Conservation (phyloP, 2,797 vertebrate genomes). For the Falco berigora region DNA sequence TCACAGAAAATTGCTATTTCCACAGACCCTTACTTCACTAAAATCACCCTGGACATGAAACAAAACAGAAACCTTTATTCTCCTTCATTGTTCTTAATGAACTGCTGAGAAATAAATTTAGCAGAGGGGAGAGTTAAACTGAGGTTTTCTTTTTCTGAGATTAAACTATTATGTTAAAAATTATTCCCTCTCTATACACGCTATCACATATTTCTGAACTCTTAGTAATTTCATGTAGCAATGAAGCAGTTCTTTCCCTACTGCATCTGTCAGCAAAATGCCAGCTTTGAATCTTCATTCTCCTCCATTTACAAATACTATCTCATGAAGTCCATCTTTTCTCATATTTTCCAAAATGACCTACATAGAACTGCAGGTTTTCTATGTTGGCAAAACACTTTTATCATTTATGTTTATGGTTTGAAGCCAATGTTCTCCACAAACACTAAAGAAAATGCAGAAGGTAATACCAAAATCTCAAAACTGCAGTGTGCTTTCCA, state of each 20-base stretch:
- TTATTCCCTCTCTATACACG: background rate
- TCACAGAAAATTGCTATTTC: background rate
- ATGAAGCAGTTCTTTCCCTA: background rate
- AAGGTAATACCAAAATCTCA: background rate
- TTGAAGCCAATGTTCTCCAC: background rate
- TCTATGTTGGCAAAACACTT: background rate
- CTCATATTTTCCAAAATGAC: background rate
- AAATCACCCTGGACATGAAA: background rate
- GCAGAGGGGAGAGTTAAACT: background rate
- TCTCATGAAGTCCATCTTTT: background rate
- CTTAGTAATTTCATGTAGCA: background rate
- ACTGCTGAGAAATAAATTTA: background rate
- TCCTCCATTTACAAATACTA: background rate
- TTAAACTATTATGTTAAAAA: background rate
- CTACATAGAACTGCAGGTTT: background rate
- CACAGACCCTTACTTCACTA: background rate
- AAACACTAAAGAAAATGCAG: background rate
- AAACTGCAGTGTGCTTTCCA: background rate
- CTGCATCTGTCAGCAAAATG: background rate
- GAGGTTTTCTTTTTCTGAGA: background rate
- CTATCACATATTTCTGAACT: background rate
- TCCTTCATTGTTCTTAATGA: background rate
- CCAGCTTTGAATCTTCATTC: background rate
- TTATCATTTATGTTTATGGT: background rate
- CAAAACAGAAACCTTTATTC: background rate